Percentiles rank a stretch among this genome's conserved stretches.
Evolutionary conservation across 2,113 vertebrate species (phyloP).

Genomic region (Centropus unirufus): DNA sequence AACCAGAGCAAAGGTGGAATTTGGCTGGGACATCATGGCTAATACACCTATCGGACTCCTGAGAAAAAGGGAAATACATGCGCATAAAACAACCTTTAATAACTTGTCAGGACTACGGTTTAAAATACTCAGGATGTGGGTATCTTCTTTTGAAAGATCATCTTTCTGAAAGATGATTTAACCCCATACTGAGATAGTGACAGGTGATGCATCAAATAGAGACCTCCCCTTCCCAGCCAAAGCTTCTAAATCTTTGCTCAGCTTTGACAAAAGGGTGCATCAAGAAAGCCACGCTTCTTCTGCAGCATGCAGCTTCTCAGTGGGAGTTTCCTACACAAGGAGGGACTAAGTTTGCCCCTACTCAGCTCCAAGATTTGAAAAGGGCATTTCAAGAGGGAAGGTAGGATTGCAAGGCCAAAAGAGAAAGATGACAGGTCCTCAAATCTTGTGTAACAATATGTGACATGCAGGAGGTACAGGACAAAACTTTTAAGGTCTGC

Average conservation of each 20-base stretch:
- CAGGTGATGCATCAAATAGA: background rate
- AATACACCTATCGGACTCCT: background rate
- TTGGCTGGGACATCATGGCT: background rate
- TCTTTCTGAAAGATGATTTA: too few species aligned
- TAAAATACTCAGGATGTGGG: background rate
- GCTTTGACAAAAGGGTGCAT: background rate
- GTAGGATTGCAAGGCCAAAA: background rate
- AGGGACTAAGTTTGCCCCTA: background rate
- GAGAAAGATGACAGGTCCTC: background rate
- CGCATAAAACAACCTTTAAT: background rate
- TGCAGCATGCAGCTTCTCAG: background rate
- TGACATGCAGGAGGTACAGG: background rate
- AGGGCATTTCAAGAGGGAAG: fast-evolving
- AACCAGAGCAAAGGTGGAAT: background rate
- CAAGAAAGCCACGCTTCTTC: background rate
- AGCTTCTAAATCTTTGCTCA: background rate
- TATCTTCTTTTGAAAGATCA: background rate
- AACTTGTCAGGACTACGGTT: background rate
- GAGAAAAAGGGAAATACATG: background rate
- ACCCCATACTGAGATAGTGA: background rate
- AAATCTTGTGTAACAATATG: background rate
- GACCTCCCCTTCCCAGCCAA: background rate
- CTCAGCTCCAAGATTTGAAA: background rate
- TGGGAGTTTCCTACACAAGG: background rate
- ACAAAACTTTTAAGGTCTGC: background rate